Evolutionary conservation across 2,888 invertebrate genomes (phyloP).

Genomic region (Chromoteleia sp.): DNA sequence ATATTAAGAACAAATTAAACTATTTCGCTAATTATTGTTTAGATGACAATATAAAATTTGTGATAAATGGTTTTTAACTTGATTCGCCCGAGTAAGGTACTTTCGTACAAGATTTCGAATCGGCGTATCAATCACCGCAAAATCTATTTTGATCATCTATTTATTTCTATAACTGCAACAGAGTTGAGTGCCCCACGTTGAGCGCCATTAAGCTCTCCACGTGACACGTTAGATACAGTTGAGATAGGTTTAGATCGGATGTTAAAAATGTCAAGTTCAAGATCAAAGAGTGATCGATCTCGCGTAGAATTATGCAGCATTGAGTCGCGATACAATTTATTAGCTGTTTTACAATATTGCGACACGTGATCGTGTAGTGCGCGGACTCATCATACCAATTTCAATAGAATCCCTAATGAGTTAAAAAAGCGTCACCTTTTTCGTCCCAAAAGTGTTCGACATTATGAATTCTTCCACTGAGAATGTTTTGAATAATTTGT

Average conservation of each 20-base stretch:
- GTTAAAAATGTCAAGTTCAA: constrained; percentile 52
- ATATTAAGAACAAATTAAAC: too few species aligned
- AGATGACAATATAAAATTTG: too few species aligned
- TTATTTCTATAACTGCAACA: neutral
- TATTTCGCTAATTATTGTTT: too few species aligned
- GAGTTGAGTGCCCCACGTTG: constrained; percentile 25
- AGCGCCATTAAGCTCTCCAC: constrained; percentile 13
- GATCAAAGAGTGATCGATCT: constrained; percentile 55
- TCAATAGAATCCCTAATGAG: neutral
- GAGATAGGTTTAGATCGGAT: constrained; percentile 14
- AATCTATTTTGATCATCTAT: constrained; percentile 10
- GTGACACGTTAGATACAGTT: constrained; percentile 10
- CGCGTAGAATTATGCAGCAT: constrained; percentile 1
- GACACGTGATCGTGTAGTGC: constrained; percentile 8
- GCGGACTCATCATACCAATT: neutral
- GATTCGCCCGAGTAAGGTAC: too few species aligned
- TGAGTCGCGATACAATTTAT: neutral
- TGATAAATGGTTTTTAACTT: too few species aligned
- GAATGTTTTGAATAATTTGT: too few species aligned
- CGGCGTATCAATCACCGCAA: neutral
- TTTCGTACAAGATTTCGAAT: too few species aligned
- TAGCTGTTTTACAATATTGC: constrained; percentile 22
- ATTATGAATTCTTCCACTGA: too few species aligned
- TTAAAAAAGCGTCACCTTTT: neutral
- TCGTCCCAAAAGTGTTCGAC: too few species aligned